Percentiles rank a stretch among this genome's conserved stretches.
Evolutionary conservation across 2,797 vertebrate genomes (phyloP).

Genomic region (Pitangus sulphuratus): DNA sequence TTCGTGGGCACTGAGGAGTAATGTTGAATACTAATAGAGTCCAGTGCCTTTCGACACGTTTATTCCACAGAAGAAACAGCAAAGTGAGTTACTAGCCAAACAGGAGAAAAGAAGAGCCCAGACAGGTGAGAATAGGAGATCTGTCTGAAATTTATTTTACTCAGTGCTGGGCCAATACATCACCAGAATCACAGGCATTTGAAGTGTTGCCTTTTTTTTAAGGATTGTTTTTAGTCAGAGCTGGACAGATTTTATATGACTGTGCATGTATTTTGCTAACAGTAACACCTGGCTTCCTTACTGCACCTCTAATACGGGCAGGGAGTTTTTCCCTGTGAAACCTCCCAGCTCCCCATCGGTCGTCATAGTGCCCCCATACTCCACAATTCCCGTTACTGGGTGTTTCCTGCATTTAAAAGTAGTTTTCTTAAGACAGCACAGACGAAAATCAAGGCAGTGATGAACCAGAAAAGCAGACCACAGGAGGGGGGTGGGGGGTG

Average conservation of each 20-base stretch:
- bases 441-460: rapidly evolving
- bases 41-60: not conserved
- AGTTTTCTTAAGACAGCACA: not conserved
- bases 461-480: rapidly evolving
- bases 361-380: rapidly evolving
- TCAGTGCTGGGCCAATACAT: not conserved
- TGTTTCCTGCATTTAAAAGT: rapidly evolving
- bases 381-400: not conserved
- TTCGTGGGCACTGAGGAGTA: not conserved
- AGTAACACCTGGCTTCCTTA: not conserved
- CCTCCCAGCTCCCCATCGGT: not conserved
- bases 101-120: not conserved
- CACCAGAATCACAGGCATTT: not conserved
- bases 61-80: not conserved
- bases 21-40: rapidly evolving
- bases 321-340: too few relatives aligned
- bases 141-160: not conserved
- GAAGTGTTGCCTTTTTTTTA: not conserved
- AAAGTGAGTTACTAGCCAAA: not conserved
- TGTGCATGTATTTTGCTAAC: not conserved
- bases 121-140: not conserved
- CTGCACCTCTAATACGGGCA: rapidly evolving
- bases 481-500: rapidly evolving
- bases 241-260: not conserved
- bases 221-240: not conserved